Conservation (phyloP, 2,888 invertebrate genomes). For the Himalopsyche tibetana region DNA sequence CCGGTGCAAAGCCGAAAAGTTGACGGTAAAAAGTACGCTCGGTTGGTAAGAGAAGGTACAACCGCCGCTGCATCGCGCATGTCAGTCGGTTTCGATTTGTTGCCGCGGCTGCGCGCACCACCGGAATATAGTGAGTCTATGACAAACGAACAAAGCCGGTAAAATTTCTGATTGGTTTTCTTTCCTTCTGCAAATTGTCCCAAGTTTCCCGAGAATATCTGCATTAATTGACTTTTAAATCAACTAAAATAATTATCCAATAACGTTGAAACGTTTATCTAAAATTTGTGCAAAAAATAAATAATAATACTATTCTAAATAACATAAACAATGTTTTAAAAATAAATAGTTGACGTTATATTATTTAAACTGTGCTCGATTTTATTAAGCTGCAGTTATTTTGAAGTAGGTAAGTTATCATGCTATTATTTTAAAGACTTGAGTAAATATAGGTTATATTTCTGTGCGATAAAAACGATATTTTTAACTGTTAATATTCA, state of each 20-base stretch:
- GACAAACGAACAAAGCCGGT: neutral
- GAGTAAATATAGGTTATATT: too few relatives aligned
- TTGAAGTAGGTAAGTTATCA: neutral
- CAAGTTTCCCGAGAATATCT: slow-evolving; percentile 40
- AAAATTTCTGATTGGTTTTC: neutral
- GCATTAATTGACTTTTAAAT: neutral
- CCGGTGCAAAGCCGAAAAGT: neutral
- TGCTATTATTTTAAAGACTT: neutral
- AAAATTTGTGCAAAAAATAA: neutral
- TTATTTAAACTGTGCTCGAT: neutral
- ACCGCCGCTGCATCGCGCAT: slow-evolving; percentile 29
- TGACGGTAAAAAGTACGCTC: neutral
- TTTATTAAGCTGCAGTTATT: neutral
- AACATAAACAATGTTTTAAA: too few relatives aligned
- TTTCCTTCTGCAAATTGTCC: slow-evolving; percentile 47
- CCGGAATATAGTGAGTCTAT: neutral
- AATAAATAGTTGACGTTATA: neutral
- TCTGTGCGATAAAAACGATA: too few relatives aligned
- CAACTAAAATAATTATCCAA: neutral
- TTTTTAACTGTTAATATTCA: too few relatives aligned
- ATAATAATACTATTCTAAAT: neutral
- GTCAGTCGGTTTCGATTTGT: slow-evolving; percentile 64
- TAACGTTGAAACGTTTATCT: neutral
- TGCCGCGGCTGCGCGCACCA: slow-evolving; percentile 60
- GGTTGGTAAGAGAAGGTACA: slow-evolving; percentile 51